A percentile compares a stretch with the other conserved stretches of the same genome.
Evolutionary conservation across 2,888 invertebrate genomes (phyloP).

Genomic region (Rutpela maculata): DNA sequence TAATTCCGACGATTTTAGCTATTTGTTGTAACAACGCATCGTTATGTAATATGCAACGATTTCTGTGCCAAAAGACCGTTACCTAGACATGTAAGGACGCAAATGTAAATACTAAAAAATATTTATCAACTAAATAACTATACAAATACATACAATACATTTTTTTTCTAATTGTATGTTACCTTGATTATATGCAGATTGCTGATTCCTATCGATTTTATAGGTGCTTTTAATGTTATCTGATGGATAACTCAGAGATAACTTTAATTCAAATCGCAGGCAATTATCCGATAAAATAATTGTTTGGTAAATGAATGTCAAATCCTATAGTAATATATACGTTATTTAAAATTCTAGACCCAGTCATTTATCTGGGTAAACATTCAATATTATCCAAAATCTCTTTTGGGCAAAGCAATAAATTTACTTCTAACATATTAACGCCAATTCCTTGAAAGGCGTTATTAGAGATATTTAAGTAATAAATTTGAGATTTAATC

Average conservation of each 20-base stretch:
- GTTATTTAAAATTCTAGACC: too few species aligned
- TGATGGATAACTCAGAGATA: not conserved
- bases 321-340: too few species aligned
- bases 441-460: too few species aligned
- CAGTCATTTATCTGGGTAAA: too few species aligned
- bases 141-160: not conserved
- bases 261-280: not conserved
- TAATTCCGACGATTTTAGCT: conserved; percentile 53
- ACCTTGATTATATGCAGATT: not conserved
- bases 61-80: not conserved
- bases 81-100: not conserved
- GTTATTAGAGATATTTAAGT: too few species aligned
- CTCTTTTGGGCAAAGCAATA: too few species aligned
- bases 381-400: too few species aligned
- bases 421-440: too few species aligned
- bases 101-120: not conserved
- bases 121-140: not conserved
- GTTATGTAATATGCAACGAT: not conserved
- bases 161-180: not conserved
- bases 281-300: not conserved
- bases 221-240: not conserved
- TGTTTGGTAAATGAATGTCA: not conserved
- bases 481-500: too few species aligned
- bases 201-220: conserved; percentile 1
- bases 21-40: not conserved